These are phyloP conservation scores for Petrocephalus schoutedeni DNA, from an alignment of 2,797 vertebrate genomes.

Conservation along the genomic window DNA sequence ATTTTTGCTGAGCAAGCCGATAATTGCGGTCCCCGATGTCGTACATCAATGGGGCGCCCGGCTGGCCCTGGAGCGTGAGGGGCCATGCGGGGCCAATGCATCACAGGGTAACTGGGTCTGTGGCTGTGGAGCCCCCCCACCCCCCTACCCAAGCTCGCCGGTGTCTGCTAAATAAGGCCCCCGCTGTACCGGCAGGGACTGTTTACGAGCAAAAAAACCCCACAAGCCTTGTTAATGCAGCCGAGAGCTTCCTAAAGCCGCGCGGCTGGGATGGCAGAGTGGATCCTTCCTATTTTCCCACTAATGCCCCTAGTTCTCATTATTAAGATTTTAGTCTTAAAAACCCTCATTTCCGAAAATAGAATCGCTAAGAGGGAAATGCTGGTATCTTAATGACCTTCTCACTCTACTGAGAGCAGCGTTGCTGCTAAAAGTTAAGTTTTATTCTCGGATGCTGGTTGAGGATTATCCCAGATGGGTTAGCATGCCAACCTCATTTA, in stretches of 20 bases:
- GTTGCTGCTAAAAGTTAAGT: neutral
- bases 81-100: slow-evolving; percentile 55
- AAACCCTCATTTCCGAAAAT: neutral
- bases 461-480: neutral
- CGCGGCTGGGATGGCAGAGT: neutral
- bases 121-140: slow-evolving; percentile 49
- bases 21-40: slow-evolving; percentile 30
- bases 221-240: neutral
- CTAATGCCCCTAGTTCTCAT: neutral
- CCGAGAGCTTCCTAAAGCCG: neutral
- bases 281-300: neutral
- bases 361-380: neutral
- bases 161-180: slow-evolving; percentile 7
- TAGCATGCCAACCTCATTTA: neutral
- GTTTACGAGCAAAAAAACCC: neutral
- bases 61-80: slow-evolving; percentile 52
- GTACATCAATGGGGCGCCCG: slow-evolving; percentile 56
- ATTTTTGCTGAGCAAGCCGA: slow-evolving; percentile 54
- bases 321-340: neutral
- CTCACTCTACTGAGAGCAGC: neutral
- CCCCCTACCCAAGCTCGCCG: slow-evolving; percentile 32
- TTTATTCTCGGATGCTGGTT: neutral
- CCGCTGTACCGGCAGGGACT: neutral
- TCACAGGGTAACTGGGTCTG: slow-evolving; percentile 57
- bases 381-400: slow-evolving; percentile 5